These are phyloP conservation scores for Equus przewalskii DNA, from an alignment of 2,113 vertebrate species.

Conservation along the genomic window DNA sequence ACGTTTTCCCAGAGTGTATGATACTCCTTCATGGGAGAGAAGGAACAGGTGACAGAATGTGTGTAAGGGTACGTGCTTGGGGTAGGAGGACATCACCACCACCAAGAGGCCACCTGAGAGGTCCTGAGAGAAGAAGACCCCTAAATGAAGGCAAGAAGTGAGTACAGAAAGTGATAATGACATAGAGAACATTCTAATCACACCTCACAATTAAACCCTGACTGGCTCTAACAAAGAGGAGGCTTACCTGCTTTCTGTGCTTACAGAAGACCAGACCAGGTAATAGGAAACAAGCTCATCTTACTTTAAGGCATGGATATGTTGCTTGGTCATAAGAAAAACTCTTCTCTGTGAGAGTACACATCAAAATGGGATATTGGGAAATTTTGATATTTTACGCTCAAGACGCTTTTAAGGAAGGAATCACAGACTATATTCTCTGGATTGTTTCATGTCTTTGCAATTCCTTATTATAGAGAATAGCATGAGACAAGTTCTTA, in stretches of 20 bases:
- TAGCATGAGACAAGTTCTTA: neutral
- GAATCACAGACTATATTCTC: neutral
- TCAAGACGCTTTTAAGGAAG: neutral
- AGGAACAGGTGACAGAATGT: neutral
- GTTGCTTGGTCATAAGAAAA: neutral
- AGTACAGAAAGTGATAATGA: neutral
- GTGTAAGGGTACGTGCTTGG: fast-evolving
- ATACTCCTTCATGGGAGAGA: neutral
- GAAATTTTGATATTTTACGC: neutral
- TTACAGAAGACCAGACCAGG: neutral
- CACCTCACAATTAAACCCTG: neutral
- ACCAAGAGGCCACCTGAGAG: neutral
- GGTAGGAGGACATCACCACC: no score
- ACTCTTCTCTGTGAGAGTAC: neutral
- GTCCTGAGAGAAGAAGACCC: neutral
- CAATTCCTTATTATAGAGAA: neutral
- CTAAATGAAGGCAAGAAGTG: neutral
- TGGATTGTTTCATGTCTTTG: neutral
- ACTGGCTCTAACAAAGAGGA: neutral
- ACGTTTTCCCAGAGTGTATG: neutral
- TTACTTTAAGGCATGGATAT: neutral
- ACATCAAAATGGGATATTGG: neutral
- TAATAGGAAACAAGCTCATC: neutral
- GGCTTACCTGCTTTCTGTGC: neutral
- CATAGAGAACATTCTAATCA: neutral